A percentile compares a stretch with the other conserved stretches of the same genome.
Evolutionary conservation across 2,113 vertebrate species (phyloP).

Genomic region (Thalassarche chlororhynchos): DNA sequence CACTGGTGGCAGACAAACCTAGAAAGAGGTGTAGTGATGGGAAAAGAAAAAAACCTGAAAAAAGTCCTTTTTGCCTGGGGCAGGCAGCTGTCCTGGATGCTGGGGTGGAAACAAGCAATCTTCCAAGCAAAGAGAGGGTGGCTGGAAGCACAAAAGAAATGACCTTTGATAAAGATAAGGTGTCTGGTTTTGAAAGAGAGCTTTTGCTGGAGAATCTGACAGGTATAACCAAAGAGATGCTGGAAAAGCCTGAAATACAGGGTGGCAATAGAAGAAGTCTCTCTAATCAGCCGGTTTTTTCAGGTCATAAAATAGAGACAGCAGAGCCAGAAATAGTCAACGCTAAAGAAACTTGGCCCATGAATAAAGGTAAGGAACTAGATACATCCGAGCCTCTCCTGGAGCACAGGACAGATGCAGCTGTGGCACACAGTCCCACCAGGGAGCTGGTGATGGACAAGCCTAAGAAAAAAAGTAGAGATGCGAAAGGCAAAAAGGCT

Average conservation of each 20-base stretch:
- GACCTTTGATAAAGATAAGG: background rate
- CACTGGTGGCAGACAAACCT: conserved; percentile 20
- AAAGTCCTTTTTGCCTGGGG: background rate
- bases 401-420: background rate
- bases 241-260: background rate
- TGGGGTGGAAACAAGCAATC: background rate
- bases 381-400: background rate
- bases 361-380: background rate
- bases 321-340: background rate
- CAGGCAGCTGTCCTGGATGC: background rate
- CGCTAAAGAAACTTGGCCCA: background rate
- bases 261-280: background rate
- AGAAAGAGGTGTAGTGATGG: conserved; percentile 69
- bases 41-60: conserved; percentile 50
- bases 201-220: background rate
- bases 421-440: background rate
- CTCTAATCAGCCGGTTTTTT: background rate
- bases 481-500: background rate
- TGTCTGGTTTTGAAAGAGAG: background rate
- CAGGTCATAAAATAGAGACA: background rate
- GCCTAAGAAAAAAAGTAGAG: background rate
- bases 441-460: background rate
- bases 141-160: background rate
- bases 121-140: background rate
- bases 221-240: background rate